Evolutionary conservation across 2,888 invertebrate genomes (phyloP), one percentile per base, ranked within the genome.

Genomic region (Coleophora deauratella): DNA sequence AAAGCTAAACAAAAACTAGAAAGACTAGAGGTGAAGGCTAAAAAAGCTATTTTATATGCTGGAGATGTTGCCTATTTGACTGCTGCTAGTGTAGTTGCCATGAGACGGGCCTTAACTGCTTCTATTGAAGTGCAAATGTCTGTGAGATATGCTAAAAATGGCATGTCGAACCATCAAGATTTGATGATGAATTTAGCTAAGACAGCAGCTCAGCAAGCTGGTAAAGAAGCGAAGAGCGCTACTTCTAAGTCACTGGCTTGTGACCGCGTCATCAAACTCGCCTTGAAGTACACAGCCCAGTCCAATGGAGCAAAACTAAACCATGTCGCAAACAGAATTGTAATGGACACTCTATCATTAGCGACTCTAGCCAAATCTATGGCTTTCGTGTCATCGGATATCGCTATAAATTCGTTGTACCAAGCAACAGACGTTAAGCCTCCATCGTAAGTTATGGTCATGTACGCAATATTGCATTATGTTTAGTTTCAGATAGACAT

Each of bases 131-230:
- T 85, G 1, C 71, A 78, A 46, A 85, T 85, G 85, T 82, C 85
- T 9, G 78, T 85, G 0, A 72, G 60, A 40, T 78, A 73, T 43
- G 84, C 85, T 12, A 81, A 76, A 47, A 80, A 72, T 46, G 82
- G 82, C 3, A 79, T 82, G 82, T 71, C 79, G 1, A 80, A 81
- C 53, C 82, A 84, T 45, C 80, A 80, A 51, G 82, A 84, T 35
- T 52, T 85, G 40, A 85, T 85, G 85, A 82, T 82, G 84, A 85
- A 82, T 58, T 65, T 85, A 41, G 85, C 85, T 0, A 84, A 79
- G 46, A 82, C 84, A 6, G 85, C 85, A 11, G 85, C 85, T 6
- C 84, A 85, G 47, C 84, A 85, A 58, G 85, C 84, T 27, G 84
- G 84, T 0, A 85, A 85, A 55, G 84, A 85, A 55, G 85, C 85